Conservation (phyloP, 2,797 vertebrate species). For the Trachurus trachurus region DNA sequence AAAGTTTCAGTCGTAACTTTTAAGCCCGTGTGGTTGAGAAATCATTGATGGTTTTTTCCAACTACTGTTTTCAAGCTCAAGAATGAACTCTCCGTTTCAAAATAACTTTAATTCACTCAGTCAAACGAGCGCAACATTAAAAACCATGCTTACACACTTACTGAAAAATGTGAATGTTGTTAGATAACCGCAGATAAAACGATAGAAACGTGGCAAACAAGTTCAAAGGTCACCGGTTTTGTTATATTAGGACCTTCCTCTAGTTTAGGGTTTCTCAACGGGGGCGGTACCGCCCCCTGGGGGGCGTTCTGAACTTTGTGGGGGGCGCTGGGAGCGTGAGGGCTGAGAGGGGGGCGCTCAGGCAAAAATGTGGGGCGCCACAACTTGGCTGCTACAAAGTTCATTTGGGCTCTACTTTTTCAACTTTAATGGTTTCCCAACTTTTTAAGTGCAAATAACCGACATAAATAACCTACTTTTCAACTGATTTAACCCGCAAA, state of each 20-base stretch:
- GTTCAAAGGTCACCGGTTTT: neutral
- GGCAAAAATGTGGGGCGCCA: too few species aligned
- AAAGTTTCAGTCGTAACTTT: neutral
- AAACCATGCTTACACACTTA: neutral
- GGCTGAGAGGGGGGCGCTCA: too few species aligned
- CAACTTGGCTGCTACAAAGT: too few species aligned
- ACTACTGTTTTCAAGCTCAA: neutral
- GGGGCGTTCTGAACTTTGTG: too few species aligned
- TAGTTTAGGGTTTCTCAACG: too few species aligned
- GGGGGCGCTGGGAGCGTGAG: too few species aligned
- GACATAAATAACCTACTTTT: too few species aligned
- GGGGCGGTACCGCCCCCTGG: too few species aligned
- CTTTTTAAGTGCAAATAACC: too few species aligned
- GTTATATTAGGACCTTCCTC: neutral
- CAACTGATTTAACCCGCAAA: too few species aligned
- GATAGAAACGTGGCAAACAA: neutral
- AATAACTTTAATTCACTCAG: neutral
- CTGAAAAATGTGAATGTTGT: neutral
- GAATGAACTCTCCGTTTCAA: neutral
- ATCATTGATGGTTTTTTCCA: neutral
- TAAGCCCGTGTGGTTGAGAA: neutral
- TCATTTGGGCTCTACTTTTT: too few species aligned
- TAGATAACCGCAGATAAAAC: neutral
- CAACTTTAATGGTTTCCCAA: too few species aligned
- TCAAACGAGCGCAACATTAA: neutral